Evolutionary conservation across 1,140 invertebrate genomes (phyloP).

Genomic region (Sycobia sp.): DNA sequence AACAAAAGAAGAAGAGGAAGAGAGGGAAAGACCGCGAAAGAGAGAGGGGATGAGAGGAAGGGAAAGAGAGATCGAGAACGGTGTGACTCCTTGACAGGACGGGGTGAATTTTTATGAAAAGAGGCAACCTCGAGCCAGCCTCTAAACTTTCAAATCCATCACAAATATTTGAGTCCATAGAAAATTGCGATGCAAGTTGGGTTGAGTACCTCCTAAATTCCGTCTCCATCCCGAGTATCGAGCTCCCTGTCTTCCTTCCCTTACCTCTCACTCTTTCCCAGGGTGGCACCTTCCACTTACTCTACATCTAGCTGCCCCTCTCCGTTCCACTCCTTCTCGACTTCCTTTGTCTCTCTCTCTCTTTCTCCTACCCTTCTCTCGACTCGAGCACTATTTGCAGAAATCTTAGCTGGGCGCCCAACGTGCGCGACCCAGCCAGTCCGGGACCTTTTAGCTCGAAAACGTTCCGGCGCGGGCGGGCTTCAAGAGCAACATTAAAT

Average conservation of each 20-base stretch:
- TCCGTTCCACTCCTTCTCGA: not conserved
- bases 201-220: constrained; percentile 1
- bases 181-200: not conserved
- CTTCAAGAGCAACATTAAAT: constrained; percentile 14
- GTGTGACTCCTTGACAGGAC: not conserved
- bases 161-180: not conserved
- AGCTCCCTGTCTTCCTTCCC: not conserved
- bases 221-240: no score
- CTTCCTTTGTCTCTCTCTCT: not conserved
- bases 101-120: no score
- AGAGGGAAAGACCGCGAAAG: not conserved
- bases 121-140: not conserved
- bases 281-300: not conserved
- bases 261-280: not conserved
- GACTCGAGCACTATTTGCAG: constrained; percentile 36
- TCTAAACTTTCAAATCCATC: constrained; percentile 10
- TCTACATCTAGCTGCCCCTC: not conserved
- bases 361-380: constrained; percentile 4
- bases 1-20: not conserved
- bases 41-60: not conserved
- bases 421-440: not conserved
- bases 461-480: not conserved
- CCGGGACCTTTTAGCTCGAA: constrained; percentile 24
- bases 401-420: constrained; percentile 31
- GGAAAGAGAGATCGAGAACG: not conserved